phyloP scores from a whole-genome alignment of 2,888 invertebrate genomes.

The Cryptops parisi region DNA sequence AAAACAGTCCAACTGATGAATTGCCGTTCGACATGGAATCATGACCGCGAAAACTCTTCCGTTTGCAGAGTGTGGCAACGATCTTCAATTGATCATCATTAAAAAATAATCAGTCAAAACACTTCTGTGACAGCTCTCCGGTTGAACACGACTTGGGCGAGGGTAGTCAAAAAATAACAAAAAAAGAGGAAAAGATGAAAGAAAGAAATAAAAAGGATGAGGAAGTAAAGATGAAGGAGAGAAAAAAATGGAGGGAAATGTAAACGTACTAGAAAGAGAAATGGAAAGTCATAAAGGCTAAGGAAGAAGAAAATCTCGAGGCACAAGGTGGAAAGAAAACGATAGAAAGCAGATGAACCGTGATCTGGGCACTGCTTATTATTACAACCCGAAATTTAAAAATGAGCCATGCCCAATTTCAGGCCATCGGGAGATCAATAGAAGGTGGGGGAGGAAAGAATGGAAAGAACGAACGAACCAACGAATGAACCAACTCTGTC shows the following conservation, averaged over 20 bases:
- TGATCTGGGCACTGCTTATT: background rate
- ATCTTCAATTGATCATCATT: background rate
- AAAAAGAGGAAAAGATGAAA: too few relatives aligned
- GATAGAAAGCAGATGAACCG: background rate
- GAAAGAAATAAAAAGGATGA: background rate
- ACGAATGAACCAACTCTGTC: background rate
- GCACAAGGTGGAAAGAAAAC: background rate
- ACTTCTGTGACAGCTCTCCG: background rate
- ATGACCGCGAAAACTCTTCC: background rate
- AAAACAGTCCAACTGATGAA: background rate
- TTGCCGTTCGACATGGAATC: background rate
- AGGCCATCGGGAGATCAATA: slow-evolving; percentile 13
- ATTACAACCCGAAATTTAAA: slow-evolving; percentile 9
- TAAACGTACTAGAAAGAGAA: too few relatives aligned
- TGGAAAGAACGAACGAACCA: too few relatives aligned
- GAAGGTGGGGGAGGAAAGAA: background rate
- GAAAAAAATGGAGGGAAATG: background rate
- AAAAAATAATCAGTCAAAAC: background rate
- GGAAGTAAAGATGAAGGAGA: background rate
- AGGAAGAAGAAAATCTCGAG: too few relatives aligned
- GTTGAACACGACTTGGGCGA: background rate
- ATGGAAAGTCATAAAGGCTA: too few relatives aligned
- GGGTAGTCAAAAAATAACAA: too few relatives aligned
- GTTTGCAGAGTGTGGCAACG: background rate
- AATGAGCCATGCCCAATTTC: slow-evolving; percentile 14